These are phyloP conservation scores for Calameuta pallipes DNA, from an alignment of 2,888 invertebrate genomes.

Conservation along the genomic window DNA sequence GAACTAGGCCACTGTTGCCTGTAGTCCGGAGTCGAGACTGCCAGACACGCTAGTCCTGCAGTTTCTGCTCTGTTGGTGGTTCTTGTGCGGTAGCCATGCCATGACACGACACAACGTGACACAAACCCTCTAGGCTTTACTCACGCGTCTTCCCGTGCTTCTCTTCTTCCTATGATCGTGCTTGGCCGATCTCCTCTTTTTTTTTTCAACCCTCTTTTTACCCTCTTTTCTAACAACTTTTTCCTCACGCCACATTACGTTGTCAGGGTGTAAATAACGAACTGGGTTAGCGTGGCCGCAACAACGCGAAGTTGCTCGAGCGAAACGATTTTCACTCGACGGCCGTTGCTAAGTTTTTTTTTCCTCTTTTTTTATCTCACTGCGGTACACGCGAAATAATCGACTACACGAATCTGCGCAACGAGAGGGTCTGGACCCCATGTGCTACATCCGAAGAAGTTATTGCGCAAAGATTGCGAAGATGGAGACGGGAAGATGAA, in stretches of 20 bases:
- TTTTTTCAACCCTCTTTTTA: not conserved
- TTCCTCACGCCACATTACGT: constrained; percentile 1
- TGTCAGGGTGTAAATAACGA: constrained; percentile 3
- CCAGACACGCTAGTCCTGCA: not conserved
- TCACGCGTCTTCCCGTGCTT: not conserved
- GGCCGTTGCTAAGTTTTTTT: not conserved
- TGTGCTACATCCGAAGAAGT: not conserved
- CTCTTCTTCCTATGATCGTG: not conserved
- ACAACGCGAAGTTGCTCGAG: not conserved
- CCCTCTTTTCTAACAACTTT: not conserved
- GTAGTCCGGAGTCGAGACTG: not conserved
- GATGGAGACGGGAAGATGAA: constrained; percentile 22
- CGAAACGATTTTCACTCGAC: not conserved
- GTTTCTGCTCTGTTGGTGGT: not conserved
- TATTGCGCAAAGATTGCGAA: not conserved
- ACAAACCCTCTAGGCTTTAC: constrained; percentile 5
- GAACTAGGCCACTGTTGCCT: not conserved
- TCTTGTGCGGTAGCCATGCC: not conserved
- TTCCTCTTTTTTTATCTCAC: not conserved
- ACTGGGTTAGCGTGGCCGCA: not conserved
- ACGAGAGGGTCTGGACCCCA: not conserved
- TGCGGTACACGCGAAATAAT: not conserved
- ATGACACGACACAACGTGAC: not conserved
- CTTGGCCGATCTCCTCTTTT: not conserved
- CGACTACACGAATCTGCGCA: not conserved